Base-by-base conservation (phyloP, 2,888 invertebrate genomes). In the Cistogaster globosa region DNA sequence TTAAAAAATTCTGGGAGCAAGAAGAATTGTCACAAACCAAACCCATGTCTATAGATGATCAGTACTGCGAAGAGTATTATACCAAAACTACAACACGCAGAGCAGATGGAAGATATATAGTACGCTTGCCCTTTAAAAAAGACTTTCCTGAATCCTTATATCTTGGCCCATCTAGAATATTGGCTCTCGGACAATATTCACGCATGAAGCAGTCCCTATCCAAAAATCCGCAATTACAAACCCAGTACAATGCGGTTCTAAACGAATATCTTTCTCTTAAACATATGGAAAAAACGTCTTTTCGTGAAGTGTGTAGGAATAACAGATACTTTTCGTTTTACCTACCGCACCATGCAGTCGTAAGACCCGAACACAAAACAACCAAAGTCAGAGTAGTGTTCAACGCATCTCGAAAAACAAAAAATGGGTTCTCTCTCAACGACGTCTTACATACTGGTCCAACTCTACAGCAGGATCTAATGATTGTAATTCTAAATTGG, bases 281-380 rank as follows among this genome's bases (percentile, higher is more conserved):
- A 9, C 67, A 81, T 45, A 81, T 75, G 57, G 63, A 71, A 22
- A 22, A 26, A 55, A 55, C 68, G 26, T 16, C 22, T 18, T 51
- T 57, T 14, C 48, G 51, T 14, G 82, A 82, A 71, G 20, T 65
- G 14, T 26, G 32, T 57, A 0, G 16, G n/a, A n/a, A 76, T 20
- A 58, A 58, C 0, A 76, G 65, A 18, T 76, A 32, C 7, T 57
- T 55, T 22, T 76, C 65, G 0, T 76, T 45, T 45, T 76, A 71
- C 11, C 20, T 74, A 16, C n/a, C 68, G 14, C 71, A 71, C 26
- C 48, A 71, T 58, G 71, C 71, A 11, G 26, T 57, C 5, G 16
- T 71, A 5, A 38, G 58, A 12, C 71, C 71, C 0, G 71, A 71
- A 8, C 20, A 48, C 26, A 26, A 26, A 26, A 26, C 26, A 26